Base-by-base conservation (phyloP, 2,113 vertebrate genomes). In the Garra rufa region DNA sequence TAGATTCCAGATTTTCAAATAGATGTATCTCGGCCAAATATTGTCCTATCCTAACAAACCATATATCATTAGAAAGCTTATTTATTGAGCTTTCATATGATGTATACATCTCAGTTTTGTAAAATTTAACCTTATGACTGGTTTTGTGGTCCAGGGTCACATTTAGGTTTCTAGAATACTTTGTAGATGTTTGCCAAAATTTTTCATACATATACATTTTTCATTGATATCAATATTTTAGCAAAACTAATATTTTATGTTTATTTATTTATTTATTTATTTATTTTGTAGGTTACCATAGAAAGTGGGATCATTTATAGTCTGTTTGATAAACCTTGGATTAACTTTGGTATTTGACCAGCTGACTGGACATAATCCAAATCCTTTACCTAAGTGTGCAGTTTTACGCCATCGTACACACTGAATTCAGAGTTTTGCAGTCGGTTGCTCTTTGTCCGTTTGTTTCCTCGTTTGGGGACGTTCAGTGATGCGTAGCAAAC, bases 401-500 rank as follows among this genome's bases (percentile, higher is more conserved):
- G 46, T 65, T 57, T 78, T 21, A 78, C 9, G 48, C 38, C 52
- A 44, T 78, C 26, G 41, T 85, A 79, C 17, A 73, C 21, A 59
- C 65, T 79, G 65, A 59, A 59, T 38, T 84, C 83, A 46, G 34
- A 13, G 19, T n/a, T 70, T 69, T 48, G 26, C 6, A 78, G n/a
- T n/a, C 26, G 13, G 4, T 44, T 79, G 65, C 41, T 61, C 38
- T 48, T 85, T 26, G 19, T 43, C 1, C 9, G 48, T 71, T 55
- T 70, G 19, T 50, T 34, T 48, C 46, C 13, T 57, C 38, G 6
- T 59, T 73, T 79, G 65, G 83, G 83, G 41, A 48, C 70, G 41
- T 85, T 79, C 41, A 85, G 83, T 34, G 83, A 85, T 79, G 83
- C 50, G 5, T 85, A 85, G 65, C 19, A 79, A 28, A 85, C 19